A percentile compares a stretch with the other conserved stretches of the same genome.
phyloP scores from a whole-genome alignment of 2,797 vertebrate genomes.

The Aphelocoma californica region DNA sequence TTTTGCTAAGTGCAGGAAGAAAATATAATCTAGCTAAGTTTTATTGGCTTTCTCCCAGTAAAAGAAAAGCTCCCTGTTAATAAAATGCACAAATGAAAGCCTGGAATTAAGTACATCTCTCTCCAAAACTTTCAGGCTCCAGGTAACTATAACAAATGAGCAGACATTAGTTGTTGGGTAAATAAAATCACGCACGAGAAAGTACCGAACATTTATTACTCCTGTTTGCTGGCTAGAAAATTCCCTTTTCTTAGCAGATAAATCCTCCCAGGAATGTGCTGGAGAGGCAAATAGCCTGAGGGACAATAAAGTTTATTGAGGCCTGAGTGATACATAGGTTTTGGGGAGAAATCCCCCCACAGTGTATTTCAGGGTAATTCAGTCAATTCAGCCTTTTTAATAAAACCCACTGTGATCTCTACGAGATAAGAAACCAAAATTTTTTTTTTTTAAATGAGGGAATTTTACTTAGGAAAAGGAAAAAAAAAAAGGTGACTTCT shows the following conservation, averaged over 20 bases:
- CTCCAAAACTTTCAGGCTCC: constrained; percentile 16
- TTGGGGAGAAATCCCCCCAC: background rate
- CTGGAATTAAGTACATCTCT: constrained; percentile 15
- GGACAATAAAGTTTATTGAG: constrained; percentile 35
- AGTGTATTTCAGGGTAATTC: background rate
- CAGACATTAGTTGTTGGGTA: constrained; percentile 28
- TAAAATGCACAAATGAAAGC: constrained; percentile 31
- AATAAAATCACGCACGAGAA: constrained; percentile 16
- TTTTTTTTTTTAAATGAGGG: background rate
- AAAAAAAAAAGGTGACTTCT: background rate
- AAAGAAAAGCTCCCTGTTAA: constrained; percentile 13
- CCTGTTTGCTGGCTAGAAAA: background rate
- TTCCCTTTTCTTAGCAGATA: constrained; percentile 11
- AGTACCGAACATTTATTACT: constrained; percentile 7
- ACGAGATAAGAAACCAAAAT: background rate
- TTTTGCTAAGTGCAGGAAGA: background rate
- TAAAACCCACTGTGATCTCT: background rate
- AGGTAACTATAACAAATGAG: constrained; percentile 38
- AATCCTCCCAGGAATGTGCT: constrained; percentile 33
- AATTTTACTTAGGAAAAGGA: background rate
- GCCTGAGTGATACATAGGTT: background rate
- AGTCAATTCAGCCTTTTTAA: background rate
- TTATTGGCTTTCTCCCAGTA: background rate
- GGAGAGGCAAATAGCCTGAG: constrained; percentile 18
- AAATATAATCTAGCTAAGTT: background rate